Evolutionary conservation across 2,888 invertebrate species (phyloP).

Genomic region (Synanthedon myopaeformis): DNA sequence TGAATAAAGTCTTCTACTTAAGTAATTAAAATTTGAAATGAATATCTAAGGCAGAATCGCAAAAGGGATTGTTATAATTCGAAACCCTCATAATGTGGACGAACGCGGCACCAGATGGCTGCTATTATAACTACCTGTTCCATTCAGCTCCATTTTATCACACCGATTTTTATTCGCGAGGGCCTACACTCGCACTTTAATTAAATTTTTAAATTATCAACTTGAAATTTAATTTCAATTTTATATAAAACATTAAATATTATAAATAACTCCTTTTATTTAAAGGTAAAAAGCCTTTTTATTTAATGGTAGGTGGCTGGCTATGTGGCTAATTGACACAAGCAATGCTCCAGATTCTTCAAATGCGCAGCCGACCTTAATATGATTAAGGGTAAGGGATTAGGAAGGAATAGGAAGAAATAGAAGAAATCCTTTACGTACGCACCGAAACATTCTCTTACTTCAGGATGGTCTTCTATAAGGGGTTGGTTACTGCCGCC

Average conservation of each 20-base stretch:
- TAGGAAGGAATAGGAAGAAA: no score
- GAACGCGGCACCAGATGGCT: slow-evolving; percentile 24
- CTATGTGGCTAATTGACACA: no score
- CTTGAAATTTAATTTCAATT: background rate
- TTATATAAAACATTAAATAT: background rate
- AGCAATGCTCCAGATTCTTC: no score
- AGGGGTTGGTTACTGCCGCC: no score
- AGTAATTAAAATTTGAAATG: slow-evolving; percentile 21
- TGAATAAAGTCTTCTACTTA: slow-evolving; percentile 1
- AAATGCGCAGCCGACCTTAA: no score
- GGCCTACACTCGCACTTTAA: background rate
- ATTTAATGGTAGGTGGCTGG: no score
- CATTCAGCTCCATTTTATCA: slow-evolving; percentile 15
- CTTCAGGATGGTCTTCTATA: no score
- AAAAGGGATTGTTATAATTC: slow-evolving; percentile 13
- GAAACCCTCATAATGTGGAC: slow-evolving; percentile 6
- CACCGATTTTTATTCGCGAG: slow-evolving; percentile 14
- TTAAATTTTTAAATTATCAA: background rate
- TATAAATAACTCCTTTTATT: no score
- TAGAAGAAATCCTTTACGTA: no score
- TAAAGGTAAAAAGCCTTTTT: no score
- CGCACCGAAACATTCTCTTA: no score
- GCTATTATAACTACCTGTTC: slow-evolving; percentile 14
- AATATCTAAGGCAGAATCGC: slow-evolving; percentile 6
- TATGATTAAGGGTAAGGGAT: no score